Base-by-base conservation (phyloP, 2,113 vertebrate genomes). In the Oryzias melastigma region DNA sequence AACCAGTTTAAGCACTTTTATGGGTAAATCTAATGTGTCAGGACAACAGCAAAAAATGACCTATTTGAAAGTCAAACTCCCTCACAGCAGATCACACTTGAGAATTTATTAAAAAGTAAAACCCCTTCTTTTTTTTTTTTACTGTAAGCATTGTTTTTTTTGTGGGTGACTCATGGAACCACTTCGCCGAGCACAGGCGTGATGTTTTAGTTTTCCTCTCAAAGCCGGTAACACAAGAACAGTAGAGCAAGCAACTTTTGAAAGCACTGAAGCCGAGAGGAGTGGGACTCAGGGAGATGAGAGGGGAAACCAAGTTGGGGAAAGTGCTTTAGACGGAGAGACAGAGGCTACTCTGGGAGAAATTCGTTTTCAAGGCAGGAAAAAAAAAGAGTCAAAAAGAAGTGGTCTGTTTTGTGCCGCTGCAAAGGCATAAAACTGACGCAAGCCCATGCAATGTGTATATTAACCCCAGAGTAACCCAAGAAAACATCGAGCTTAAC, bases 361-460 rank as follows among this genome's bases (percentile, higher is more conserved):
- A 47, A 48, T n/a, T 41, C 63, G 65, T 60, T 64, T 75, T 60
- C 19, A 57, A 74, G 62, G 61, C 43, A 64, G 59, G 45, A 54
- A 77, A 68, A 77, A 68, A 61, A 71, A 35, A 20, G 64, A 78
- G 56, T 81, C 19, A 59, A 73, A 79, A 70, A 53, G 45, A 57
- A 68, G 61, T 5, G 3, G 57, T 68, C 47, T 81, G 63, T 84
- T 82, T 82, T 74, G 58, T 75, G 55, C 52, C 29, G 49, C 68
- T 68, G 69, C 68, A 73, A 79, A 81, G 58, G 54, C 69, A 73
- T 58, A 51, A 60, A 67, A 74, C 52, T 85, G 85, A 85, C 81
- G 83, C 81, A 87, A 87, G 74, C 60, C 59, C 40, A 44, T 82
- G 83, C 64, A 87, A 85, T 27, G 18, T 57, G 42, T 25, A 16